phyloP scores from a whole-genome alignment of 2,888 invertebrate genomes.

The Idaea straminata region DNA sequence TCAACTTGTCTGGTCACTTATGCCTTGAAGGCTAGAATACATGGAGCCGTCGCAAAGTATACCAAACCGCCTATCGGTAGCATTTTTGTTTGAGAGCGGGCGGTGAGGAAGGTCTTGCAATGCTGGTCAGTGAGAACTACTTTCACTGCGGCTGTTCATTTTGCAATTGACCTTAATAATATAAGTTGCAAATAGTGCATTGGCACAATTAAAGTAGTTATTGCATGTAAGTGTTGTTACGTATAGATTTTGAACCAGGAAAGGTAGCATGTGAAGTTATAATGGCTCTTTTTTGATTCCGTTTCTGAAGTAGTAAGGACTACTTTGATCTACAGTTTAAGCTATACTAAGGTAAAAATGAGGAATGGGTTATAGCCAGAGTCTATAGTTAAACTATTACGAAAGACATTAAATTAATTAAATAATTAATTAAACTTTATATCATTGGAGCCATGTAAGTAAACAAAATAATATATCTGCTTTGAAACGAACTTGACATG shows the following conservation, averaged over 20 bases:
- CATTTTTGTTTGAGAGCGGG: conserved; percentile 4
- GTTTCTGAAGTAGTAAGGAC: no score
- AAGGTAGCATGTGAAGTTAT: conserved; percentile 9
- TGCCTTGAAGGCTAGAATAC: not conserved
- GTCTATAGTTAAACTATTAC: no score
- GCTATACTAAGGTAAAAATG: no score
- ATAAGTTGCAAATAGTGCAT: conserved; percentile 40
- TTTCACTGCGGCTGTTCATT: conserved; percentile 52
- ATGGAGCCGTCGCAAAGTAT: not conserved
- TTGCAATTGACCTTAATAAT: conserved; percentile 62
- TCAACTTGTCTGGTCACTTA: conserved; percentile 2
- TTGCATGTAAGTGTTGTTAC: conserved; percentile 23
- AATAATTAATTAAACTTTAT: no score
- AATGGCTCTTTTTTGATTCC: no score
- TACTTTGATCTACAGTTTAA: no score
- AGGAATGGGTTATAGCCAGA: no score
- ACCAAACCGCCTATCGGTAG: not conserved
- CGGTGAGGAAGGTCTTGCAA: conserved; percentile 24
- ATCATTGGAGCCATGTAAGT: no score
- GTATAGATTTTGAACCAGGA: conserved; percentile 19
- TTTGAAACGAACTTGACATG: no score
- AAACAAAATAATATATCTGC: no score
- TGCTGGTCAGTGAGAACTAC: conserved; percentile 47
- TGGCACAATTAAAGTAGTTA: conserved; percentile 46
- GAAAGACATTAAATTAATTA: no score